Base-by-base conservation (phyloP, 2,797 vertebrate genomes). In the Falco naumanni region DNA sequence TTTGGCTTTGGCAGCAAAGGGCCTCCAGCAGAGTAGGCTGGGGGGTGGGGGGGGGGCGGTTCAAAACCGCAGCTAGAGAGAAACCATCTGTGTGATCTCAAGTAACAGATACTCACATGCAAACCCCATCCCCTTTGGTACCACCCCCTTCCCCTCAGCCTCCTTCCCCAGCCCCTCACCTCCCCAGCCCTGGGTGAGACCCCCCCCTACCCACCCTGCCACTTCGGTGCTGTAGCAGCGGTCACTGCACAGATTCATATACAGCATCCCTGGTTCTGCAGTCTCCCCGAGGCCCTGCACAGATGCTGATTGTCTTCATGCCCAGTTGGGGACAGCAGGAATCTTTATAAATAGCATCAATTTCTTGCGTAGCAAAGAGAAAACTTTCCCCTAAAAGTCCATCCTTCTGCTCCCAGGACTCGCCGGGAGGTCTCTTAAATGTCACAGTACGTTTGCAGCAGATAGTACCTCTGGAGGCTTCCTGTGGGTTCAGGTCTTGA, bases 81-180 rank as follows among this genome's bases (percentile, higher is more conserved):
- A 93, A 97, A 96, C 93, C 96, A 97, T 96, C 93, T 97, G 96
- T 96, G 80, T 78, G 83, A 82, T 93, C 91, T 97, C 93, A 95
- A 94, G 33, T 95, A 91, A 86, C 93, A 91, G 83, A 77, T 29
- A 69, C 65, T 84, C 2, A 0, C 64, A 54, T 43, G 48, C 48
- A 89, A 94, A 95, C 17, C 57, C 26, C n/a, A 2, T 79, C 66
- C 56, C 37, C 53, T 71, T 89, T 69, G 25, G 64, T 91, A 78
- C 41, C 31, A 29, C 53, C 28, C 28, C 78, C 26, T 85, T 84
- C 19, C 68, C 29, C 65, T 72, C 65, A 39, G 17, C 43, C 45
- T 47, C 72, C 20, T 66, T 74, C 25, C 60, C 34, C 69, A 69
- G 61, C 48, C 82, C 69, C 56, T 59, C 75, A 60, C 91, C 43